phyloP scores from a whole-genome alignment of 2,888 invertebrate species.

The Papilio protenor region DNA sequence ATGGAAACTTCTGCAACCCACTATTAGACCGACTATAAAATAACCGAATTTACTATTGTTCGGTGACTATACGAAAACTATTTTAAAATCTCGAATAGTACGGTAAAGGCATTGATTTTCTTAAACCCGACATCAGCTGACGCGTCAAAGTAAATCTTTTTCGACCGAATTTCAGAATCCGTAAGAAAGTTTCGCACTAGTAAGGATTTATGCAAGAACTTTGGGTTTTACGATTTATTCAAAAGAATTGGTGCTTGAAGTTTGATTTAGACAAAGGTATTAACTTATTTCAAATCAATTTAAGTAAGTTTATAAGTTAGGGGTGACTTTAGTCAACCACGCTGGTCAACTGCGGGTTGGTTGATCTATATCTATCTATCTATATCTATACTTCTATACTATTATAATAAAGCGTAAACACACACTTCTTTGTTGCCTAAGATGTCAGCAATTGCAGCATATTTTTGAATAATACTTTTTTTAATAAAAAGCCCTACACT shows the following conservation, averaged over 20 bases:
- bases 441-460: too few species aligned
- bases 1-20: neutral
- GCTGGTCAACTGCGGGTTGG: too few species aligned
- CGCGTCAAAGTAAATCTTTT: constrained; percentile 1
- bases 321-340: too few species aligned
- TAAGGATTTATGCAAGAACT: constrained; percentile 9
- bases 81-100: neutral
- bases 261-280: neutral
- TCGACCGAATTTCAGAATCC: neutral
- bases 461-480: too few species aligned
- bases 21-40: neutral
- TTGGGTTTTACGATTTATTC: neutral
- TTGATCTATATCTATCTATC: too few species aligned
- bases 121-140: constrained; percentile 8
- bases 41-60: neutral
- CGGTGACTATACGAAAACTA: neutral
- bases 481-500: too few species aligned
- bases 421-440: too few species aligned
- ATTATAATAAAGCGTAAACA: too few species aligned
- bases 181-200: constrained; percentile 3
- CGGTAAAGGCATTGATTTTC: neutral
- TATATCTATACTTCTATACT: too few species aligned
- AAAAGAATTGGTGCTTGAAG: neutral
- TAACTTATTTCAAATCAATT: too few species aligned
- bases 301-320: too few species aligned